These are phyloP conservation scores for Catalaphyllia jardinei DNA, from an alignment of 64 coral and sea anemone genomes.

Conservation along the genomic window DNA sequence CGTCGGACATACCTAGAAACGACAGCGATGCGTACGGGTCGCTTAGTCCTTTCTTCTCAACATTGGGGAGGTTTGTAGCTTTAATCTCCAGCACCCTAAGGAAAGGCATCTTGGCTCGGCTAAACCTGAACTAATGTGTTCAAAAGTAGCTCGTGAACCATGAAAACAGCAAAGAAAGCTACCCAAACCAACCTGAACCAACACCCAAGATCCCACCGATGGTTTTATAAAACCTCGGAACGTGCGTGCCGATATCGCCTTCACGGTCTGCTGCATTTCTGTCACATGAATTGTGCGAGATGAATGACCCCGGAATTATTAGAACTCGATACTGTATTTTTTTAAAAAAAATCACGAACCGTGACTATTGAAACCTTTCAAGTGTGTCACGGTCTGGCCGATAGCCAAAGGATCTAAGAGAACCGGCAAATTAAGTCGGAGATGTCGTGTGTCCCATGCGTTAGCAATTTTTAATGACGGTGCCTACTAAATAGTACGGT, in stretches of 20 bases:
- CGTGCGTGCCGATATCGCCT: background rate
- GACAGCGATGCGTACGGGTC: slow-evolving; percentile 59
- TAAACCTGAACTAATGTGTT: background rate
- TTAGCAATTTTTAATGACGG: background rate
- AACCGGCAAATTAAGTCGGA: too few species aligned
- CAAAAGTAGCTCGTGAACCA: background rate
- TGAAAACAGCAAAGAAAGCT: background rate
- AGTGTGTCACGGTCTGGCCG: background rate
- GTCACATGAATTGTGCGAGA: background rate
- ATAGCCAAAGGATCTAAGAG: background rate
- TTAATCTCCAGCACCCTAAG: slow-evolving; percentile 32
- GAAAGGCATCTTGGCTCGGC: background rate
- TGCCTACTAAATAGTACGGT: background rate
- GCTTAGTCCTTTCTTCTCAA: slow-evolving; percentile 55
- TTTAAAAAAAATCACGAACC: background rate
- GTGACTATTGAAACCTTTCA: slow-evolving; percentile 1
- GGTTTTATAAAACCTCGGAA: background rate
- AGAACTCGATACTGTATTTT: background rate
- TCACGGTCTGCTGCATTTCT: background rate
- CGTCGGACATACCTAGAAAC: slow-evolving; percentile 52
- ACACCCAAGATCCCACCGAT: background rate
- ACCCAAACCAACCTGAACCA: background rate
- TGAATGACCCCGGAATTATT: background rate
- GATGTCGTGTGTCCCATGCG: too few species aligned
- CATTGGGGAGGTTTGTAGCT: slow-evolving; percentile 60